A percentile compares a stretch with the other conserved stretches of the same genome.
Evolutionary conservation across 2,797 vertebrate genomes (phyloP).

Genomic region (Sebastes goodei): DNA sequence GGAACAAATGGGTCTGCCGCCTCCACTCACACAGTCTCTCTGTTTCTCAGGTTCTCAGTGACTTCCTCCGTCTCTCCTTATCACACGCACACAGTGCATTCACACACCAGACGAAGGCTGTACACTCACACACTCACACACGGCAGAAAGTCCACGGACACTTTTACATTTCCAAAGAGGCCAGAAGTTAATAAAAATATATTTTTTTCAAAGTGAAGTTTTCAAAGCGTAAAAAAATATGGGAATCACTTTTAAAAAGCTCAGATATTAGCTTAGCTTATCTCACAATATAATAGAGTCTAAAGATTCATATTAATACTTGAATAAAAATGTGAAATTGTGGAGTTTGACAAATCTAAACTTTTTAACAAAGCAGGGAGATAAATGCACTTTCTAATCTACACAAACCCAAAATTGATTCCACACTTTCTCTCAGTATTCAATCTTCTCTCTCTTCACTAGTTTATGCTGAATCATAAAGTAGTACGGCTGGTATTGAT

Average conservation of each 20-base stretch:
- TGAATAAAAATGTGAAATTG: neutral
- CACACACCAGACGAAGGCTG: constrained; percentile 40
- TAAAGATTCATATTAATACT: neutral
- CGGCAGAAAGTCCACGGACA: neutral
- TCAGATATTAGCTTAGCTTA: neutral
- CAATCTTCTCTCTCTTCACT: neutral
- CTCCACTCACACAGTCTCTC: constrained; percentile 47
- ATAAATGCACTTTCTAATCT: constrained; percentile 30
- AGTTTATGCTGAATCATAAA: constrained; percentile 24
- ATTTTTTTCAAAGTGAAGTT: constrained; percentile 11
- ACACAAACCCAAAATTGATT: constrained; percentile 35
- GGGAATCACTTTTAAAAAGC: neutral
- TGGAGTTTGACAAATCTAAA: neutral
- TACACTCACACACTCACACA: constrained; percentile 1
- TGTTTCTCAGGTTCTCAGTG: constrained; percentile 50
- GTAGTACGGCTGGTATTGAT: constrained; percentile 19
- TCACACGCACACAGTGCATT: constrained; percentile 25
- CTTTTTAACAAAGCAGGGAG: constrained; percentile 13
- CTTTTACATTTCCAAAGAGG: constrained; percentile 19
- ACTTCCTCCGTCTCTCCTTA: constrained; percentile 32
- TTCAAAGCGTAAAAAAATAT: constrained; percentile 14
- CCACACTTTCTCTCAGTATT: constrained; percentile 12
- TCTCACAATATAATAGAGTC: neutral
- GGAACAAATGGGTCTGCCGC: constrained; percentile 57
- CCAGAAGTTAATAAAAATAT: constrained; percentile 5